Conservation (phyloP, 2,888 invertebrate genomes). For the Limnephilus marmoratus region DNA sequence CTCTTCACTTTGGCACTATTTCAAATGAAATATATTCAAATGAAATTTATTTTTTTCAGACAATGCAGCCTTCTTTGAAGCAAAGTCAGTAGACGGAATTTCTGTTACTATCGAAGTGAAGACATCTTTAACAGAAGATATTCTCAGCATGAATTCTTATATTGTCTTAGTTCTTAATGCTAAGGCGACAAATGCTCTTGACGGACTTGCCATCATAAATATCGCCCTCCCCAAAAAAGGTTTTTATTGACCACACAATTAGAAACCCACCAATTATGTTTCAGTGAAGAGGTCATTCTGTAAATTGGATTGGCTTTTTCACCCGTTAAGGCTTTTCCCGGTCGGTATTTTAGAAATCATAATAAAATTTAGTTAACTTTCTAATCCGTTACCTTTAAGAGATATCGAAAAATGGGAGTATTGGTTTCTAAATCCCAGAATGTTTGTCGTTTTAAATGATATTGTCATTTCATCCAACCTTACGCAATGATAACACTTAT, state of each 20-base stretch:
- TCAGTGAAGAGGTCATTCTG: not conserved
- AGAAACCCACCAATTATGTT: not conserved
- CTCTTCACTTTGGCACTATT: too few relatives aligned
- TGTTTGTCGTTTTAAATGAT: not conserved
- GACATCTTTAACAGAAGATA: not conserved
- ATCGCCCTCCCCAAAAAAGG: not conserved
- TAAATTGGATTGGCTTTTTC: not conserved
- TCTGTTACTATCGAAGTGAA: not conserved
- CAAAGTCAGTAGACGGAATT: not conserved
- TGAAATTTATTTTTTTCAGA: not conserved
- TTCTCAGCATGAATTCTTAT: not conserved
- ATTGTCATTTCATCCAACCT: not conserved
- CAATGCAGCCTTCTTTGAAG: not conserved
- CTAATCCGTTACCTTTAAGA: not conserved
- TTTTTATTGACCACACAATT: not conserved
- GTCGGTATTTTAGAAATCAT: not conserved
- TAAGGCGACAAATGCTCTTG: not conserved
- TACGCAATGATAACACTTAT: not conserved
- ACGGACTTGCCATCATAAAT: not conserved
- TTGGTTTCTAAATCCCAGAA: not conserved
- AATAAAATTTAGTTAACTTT: not conserved
- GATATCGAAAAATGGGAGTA: not conserved
- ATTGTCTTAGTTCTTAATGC: conserved; percentile 21
- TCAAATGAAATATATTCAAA: too few relatives aligned
- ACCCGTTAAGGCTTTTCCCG: not conserved